A percentile compares a stretch with the other conserved stretches of the same genome.
These are phyloP conservation scores for Erynnis tages DNA, from an alignment of 2,888 invertebrate genomes.

Conservation along the genomic window DNA sequence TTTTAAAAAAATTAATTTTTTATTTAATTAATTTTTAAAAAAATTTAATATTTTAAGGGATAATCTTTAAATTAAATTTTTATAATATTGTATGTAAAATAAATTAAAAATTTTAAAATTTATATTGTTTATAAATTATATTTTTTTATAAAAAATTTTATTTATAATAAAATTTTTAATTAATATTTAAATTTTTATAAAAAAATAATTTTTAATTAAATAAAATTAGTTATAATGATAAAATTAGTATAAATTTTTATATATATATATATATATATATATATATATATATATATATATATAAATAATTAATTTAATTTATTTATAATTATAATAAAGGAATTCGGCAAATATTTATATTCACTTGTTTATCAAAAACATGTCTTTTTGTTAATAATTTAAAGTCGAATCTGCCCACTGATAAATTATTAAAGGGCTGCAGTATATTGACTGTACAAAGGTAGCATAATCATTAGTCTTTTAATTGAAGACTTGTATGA, in stretches of 20 bases:
- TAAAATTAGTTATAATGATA: conserved; percentile 78
- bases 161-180: conserved; percentile 48
- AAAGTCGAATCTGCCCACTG: conserved; percentile 85
- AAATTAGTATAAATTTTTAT: conserved; percentile 80
- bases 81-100: no score
- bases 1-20: conserved; percentile 38
- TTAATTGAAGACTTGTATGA: conserved; percentile 91
- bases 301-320: conserved; percentile 82
- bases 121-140: conserved; percentile 80
- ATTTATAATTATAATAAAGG: conserved; percentile 87
- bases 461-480: conserved; percentile 83
- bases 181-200: conserved; percentile 67
- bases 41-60: conserved; percentile 79
- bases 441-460: conserved; percentile 67
- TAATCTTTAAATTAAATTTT: conserved; percentile 82
- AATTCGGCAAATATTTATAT: conserved; percentile 84
- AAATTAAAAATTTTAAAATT: conserved; percentile 59
- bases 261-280: conserved; percentile 20
- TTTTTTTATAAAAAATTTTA: conserved; percentile 73
- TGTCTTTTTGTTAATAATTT: conserved; percentile 79
- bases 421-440: conserved; percentile 86
- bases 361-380: conserved; percentile 91
- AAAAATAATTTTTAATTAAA: conserved; percentile 65
- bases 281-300: conserved; percentile 12
- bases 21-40: conserved; percentile 44